Evolutionary conservation across 2,113 vertebrate genomes (phyloP).

Genomic region (Microtus ochrogaster): DNA sequence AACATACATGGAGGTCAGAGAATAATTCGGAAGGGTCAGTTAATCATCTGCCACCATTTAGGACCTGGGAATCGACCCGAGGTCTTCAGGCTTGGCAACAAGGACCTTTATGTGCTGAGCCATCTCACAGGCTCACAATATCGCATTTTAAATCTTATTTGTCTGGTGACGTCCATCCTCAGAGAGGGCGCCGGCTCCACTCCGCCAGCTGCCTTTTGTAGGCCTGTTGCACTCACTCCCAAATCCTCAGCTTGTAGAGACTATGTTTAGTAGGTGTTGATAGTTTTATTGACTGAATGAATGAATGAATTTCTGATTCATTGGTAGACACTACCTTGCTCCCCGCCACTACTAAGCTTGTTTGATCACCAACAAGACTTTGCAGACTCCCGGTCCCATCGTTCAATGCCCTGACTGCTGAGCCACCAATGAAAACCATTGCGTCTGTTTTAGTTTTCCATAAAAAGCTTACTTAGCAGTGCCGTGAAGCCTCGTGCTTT

Average conservation of each 20-base stretch:
- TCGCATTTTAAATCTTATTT: background rate
- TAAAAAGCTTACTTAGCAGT: slow-evolving; percentile 84
- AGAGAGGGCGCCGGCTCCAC: background rate
- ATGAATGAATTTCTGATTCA: background rate
- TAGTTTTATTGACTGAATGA: background rate
- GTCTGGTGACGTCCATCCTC: background rate
- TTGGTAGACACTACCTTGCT: background rate
- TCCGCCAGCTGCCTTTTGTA: background rate
- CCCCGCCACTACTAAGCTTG: background rate
- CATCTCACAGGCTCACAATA: no score
- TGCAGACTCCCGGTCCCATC: background rate
- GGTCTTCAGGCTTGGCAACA: background rate
- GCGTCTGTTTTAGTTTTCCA: slow-evolving; percentile 82
- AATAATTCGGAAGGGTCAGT: background rate
- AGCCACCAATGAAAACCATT: slow-evolving; percentile 77
- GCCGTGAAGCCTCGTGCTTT: slow-evolving; percentile 81
- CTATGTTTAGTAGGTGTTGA: background rate
- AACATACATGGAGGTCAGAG: background rate
- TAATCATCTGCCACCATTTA: background rate
- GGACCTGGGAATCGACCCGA: background rate
- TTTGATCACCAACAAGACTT: background rate
- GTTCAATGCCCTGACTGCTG: background rate
- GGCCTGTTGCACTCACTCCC: background rate
- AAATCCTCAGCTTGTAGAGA: fast-evolving
- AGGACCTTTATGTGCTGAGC: background rate